Conservation (phyloP, 2,113 vertebrate species). For the Siphamia tubifer region DNA sequence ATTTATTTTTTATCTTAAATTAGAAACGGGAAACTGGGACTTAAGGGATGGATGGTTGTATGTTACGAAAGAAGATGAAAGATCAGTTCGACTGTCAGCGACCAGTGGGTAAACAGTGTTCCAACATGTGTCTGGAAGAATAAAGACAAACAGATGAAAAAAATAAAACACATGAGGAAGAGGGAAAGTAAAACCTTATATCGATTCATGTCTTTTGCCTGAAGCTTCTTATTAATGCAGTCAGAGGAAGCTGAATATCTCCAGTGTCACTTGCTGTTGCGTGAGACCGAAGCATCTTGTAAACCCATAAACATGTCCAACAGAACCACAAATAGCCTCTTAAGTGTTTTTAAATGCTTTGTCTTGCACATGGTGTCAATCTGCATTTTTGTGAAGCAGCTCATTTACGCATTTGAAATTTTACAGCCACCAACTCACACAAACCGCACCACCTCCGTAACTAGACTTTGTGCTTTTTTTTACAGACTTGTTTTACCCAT, state of each 20-base stretch:
- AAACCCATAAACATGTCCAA: slow-evolving; percentile 67
- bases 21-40: neutral
- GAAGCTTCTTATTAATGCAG: slow-evolving; percentile 8
- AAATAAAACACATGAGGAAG: neutral
- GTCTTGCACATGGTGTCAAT: slow-evolving; percentile 80
- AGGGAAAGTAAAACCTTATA: neutral
- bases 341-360: slow-evolving; percentile 73
- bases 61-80: neutral
- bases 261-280: slow-evolving; percentile 42
- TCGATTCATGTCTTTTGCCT: neutral
- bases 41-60: neutral
- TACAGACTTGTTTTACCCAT: slow-evolving; percentile 55
- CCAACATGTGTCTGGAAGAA: neutral
- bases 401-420: slow-evolving; percentile 74
- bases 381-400: slow-evolving; percentile 74
- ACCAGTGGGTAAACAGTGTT: neutral
- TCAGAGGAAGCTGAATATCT: slow-evolving; percentile 30
- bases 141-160: neutral
- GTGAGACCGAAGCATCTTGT: slow-evolving; percentile 58
- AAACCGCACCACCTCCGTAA: slow-evolving; percentile 62
- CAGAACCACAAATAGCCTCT: slow-evolving; percentile 63
- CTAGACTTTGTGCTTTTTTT: slow-evolving; percentile 46
- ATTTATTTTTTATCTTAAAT: slow-evolving; percentile 24
- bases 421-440: slow-evolving; percentile 69
- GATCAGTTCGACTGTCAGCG: neutral